Conservation (phyloP, 2,888 invertebrate genomes). For the Morpho helenor region DNA sequence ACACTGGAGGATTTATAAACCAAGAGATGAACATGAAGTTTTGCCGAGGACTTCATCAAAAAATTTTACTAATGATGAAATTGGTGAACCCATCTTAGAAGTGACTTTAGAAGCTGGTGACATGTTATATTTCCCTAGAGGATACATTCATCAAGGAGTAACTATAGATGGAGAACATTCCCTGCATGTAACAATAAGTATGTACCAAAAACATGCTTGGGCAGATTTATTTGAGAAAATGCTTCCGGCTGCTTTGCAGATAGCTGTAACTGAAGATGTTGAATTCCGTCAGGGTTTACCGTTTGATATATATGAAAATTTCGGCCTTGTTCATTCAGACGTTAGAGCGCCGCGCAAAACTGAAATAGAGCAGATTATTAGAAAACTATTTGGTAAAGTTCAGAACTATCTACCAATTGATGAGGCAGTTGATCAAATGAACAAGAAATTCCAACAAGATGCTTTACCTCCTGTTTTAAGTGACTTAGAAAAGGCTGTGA, state of each 20-base stretch:
- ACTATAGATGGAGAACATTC: conserved; percentile 91
- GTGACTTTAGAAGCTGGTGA: conserved; percentile 91
- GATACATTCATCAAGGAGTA: conserved; percentile 91
- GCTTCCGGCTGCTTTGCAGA: conserved; percentile 86
- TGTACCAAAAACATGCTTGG: conserved; percentile 94
- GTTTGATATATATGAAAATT: conserved; percentile 84
- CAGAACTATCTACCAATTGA: conserved; percentile 83
- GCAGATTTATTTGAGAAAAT: conserved; percentile 92
- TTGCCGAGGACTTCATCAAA: conserved; percentile 91
- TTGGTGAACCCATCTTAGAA: conserved; percentile 90
- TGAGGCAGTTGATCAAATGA: conserved; percentile 91
- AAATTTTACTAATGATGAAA: conserved; percentile 85
- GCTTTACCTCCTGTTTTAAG: conserved; percentile 91
- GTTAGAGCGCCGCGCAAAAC: conserved; percentile 59
- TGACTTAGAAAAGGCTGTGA: conserved; percentile 82
- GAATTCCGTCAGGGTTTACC: conserved; percentile 90
- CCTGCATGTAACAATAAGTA: conserved; percentile 95
- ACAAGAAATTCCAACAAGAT: conserved; percentile 90
- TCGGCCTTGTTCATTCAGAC: conserved; percentile 85
- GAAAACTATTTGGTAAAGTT: conserved; percentile 78
- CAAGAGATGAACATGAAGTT: conserved; percentile 82
- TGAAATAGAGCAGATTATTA: conserved; percentile 73
- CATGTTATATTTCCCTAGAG: conserved; percentile 95
- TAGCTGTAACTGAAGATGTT: conserved; percentile 84
- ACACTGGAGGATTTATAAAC: conserved; percentile 94